These are phyloP conservation scores for Carlito syrichta DNA, from an alignment of 2,113 vertebrate species.

Conservation along the genomic window DNA sequence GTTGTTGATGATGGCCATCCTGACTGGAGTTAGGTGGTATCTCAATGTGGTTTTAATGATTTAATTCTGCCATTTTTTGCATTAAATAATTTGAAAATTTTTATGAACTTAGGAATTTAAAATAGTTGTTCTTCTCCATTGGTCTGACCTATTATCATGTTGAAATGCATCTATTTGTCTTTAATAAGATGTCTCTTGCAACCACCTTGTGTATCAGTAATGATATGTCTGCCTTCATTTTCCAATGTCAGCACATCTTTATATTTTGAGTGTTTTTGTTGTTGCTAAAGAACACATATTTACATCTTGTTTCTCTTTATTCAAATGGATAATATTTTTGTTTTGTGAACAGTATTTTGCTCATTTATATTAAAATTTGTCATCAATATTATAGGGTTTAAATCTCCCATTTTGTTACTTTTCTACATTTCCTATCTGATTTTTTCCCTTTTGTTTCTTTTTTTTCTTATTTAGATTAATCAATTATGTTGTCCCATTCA, in stretches of 20 bases:
- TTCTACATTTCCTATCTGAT: background rate
- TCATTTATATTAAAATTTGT: background rate
- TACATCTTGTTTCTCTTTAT: background rate
- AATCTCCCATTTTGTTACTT: background rate
- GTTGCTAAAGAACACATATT: background rate
- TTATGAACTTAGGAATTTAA: background rate
- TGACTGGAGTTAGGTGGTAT: too few relatives aligned
- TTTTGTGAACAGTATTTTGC: background rate
- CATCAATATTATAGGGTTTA: too few relatives aligned
- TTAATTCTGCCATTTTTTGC: too few relatives aligned
- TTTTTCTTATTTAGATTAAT: background rate
- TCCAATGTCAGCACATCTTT: too few relatives aligned
- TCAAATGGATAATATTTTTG: background rate
- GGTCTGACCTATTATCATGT: background rate
- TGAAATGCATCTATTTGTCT: background rate
- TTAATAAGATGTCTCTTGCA: background rate
- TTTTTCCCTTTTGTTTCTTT: background rate
- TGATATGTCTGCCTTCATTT: background rate
- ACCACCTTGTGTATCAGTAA: background rate
- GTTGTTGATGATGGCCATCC: too few relatives aligned
- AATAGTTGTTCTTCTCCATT: background rate
- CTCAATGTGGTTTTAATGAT: too few relatives aligned
- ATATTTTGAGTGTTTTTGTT: too few relatives aligned
- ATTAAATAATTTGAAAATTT: background rate
- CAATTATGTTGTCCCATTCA: background rate